Evolutionary conservation across 35 echinoderm and acorn worm species (phyloP).

Genomic region (Lytechinus variegatus): DNA sequence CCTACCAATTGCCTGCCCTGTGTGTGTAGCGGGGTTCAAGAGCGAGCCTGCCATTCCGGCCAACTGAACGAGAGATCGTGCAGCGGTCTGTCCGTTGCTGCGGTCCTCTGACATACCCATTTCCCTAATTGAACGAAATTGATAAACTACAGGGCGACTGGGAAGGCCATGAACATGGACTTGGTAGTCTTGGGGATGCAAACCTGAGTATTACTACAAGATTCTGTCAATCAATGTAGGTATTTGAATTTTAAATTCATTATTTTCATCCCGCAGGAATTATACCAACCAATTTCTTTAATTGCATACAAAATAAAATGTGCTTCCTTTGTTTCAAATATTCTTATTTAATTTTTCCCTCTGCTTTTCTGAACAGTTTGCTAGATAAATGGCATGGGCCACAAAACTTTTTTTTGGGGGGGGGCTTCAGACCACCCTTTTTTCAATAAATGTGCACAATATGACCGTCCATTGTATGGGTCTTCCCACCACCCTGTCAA

Average conservation of each 20-base stretch:
- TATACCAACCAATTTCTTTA: neutral
- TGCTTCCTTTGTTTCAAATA: too few relatives aligned
- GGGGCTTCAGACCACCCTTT: too few relatives aligned
- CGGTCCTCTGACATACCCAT: constrained; percentile 37
- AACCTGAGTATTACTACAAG: neutral
- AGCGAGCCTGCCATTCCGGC: neutral
- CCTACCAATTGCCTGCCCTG: neutral
- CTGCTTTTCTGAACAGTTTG: too few relatives aligned
- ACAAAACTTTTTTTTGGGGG: too few relatives aligned
- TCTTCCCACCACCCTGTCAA: too few relatives aligned
- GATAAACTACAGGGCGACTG: constrained; percentile 28
- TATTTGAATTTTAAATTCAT: neutral
- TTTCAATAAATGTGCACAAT: too few relatives aligned
- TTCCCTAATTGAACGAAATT: constrained; percentile 54
- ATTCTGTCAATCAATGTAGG: neutral
- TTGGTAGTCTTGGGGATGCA: neutral
- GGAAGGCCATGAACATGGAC: neutral
- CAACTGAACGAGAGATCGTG: neutral
- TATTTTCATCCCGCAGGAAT: neutral
- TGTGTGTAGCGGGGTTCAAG: neutral
- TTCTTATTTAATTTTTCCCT: too few relatives aligned
- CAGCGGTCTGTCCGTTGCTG: neutral
- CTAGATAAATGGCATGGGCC: too few relatives aligned
- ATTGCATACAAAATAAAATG: too few relatives aligned
- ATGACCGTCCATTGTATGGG: too few relatives aligned